Evolutionary conservation across 2,888 invertebrate genomes (phyloP).

Genomic region (Antheraea assamensis): DNA sequence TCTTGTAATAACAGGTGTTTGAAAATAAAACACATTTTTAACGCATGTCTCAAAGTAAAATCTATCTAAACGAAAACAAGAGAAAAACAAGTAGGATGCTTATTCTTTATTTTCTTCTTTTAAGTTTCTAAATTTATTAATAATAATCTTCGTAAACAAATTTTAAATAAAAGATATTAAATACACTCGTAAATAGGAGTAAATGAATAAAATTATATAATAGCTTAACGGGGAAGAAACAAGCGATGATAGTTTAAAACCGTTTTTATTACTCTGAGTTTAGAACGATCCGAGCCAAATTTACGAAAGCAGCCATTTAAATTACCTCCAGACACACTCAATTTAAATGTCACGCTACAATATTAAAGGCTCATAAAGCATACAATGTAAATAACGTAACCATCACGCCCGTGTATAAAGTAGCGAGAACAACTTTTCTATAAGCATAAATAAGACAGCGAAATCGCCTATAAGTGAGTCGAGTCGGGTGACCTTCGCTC

Average conservation of each 20-base stretch:
- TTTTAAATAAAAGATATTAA: not conserved
- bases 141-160: not conserved
- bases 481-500: conserved; percentile 70
- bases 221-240: not conserved
- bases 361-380: conserved; percentile 13
- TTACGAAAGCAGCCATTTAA: not conserved
- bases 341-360: conserved; percentile 12
- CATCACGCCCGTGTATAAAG: not conserved
- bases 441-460: conserved; percentile 33
- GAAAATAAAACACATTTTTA: not conserved
- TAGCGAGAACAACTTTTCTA: conserved; percentile 10
- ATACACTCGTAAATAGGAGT: not conserved
- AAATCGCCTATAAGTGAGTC: conserved; percentile 39
- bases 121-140: not conserved
- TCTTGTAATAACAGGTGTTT: not conserved
- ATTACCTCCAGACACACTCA: conserved; percentile 14
- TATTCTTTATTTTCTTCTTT: not conserved
- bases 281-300: conserved; percentile 12
- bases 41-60: not conserved
- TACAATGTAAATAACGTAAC: conserved; percentile 7
- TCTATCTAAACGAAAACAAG: not conserved
- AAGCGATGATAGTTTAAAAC: not conserved
- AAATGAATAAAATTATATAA: not conserved
- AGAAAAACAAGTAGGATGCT: not conserved
- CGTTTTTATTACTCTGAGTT: conserved; percentile 7